These are phyloP conservation scores for Mongoloraphidia duomilia DNA, from an alignment of 2,888 invertebrate genomes.

Conservation along the genomic window DNA sequence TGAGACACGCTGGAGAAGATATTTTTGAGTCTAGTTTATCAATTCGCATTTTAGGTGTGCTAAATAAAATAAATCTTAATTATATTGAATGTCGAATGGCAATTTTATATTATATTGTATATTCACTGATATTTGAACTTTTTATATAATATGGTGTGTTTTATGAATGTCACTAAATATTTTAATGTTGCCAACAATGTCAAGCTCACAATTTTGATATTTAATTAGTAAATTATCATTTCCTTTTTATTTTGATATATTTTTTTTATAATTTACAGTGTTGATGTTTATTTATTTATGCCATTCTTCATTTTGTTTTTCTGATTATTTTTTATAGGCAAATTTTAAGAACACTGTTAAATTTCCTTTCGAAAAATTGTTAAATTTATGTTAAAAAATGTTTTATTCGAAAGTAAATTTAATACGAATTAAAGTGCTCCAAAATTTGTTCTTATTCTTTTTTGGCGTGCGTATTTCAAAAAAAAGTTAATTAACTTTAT, in stretches of 20 bases:
- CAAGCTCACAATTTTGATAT: too few species aligned
- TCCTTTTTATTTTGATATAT: not conserved
- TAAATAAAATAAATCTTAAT: not conserved
- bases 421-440: too few species aligned
- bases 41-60: conserved; percentile 3
- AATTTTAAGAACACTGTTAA: too few species aligned
- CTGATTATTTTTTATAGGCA: not conserved
- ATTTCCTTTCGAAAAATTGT: too few species aligned
- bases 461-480: too few species aligned
- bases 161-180: not conserved
- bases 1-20: too few species aligned
- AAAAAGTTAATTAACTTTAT: too few species aligned
- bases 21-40: too few species aligned
- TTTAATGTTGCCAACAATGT: too few species aligned
- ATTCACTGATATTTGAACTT: not conserved
- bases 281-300: conserved; percentile 1
- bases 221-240: not conserved
- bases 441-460: too few species aligned
- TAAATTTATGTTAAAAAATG: too few species aligned
- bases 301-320: conserved; percentile 4
- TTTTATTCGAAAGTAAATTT: too few species aligned
- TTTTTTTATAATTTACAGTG: not conserved
- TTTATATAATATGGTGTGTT: not conserved
- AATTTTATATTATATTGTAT: conserved; percentile 2
- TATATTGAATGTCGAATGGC: conserved; percentile 8